Conservation (phyloP, 2,113 vertebrate genomes). For the Varanus salvator region DNA sequence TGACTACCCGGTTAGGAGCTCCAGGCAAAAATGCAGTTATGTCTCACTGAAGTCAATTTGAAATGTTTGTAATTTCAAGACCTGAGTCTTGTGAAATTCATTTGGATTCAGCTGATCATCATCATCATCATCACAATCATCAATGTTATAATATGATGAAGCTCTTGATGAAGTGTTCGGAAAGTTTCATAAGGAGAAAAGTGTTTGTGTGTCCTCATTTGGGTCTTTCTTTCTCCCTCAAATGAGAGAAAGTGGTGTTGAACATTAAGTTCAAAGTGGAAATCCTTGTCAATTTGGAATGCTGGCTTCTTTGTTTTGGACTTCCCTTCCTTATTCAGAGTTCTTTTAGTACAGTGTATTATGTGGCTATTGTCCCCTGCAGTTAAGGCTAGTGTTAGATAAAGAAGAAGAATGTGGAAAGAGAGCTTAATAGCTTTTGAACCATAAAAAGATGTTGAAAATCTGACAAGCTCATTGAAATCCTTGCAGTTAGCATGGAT, state of each 20-base stretch:
- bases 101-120: neutral
- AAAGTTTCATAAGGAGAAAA: neutral
- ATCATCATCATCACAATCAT: neutral
- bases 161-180: neutral
- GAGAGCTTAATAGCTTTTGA: conserved; percentile 32
- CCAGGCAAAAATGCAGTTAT: neutral
- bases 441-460: conserved; percentile 36
- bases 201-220: neutral
- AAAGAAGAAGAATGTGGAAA: conserved; percentile 22
- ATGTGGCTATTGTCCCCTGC: neutral
- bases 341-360: neutral
- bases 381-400: conserved; percentile 1
- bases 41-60: neutral
- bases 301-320: conserved; percentile 1
- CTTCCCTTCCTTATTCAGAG: neutral
- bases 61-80: neutral
- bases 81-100: neutral
- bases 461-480: conserved; percentile 31
- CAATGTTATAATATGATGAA: too few relatives aligned
- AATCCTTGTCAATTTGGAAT: neutral
- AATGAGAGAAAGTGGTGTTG: neutral
- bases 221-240: neutral
- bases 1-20: too few relatives aligned
- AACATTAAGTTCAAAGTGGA: neutral
- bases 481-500: conserved; percentile 9